Conservation (phyloP, 2,888 invertebrate genomes). For the Zaprionus obscuricornis region DNA sequence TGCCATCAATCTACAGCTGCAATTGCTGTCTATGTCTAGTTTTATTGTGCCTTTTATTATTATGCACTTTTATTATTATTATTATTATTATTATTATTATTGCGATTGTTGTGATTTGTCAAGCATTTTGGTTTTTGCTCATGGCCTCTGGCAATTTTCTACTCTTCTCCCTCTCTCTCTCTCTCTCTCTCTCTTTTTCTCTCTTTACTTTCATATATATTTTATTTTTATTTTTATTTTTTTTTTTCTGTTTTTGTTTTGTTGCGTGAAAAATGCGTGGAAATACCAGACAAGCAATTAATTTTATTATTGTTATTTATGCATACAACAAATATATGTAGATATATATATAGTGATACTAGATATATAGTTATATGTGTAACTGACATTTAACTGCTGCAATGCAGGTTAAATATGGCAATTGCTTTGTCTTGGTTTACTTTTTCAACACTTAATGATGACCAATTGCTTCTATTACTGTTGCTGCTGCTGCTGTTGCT, state of each 20-base stretch:
- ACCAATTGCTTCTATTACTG: constrained; percentile 7
- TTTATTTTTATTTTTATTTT: too few species aligned
- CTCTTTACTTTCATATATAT: too few species aligned
- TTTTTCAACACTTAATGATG: constrained; percentile 33
- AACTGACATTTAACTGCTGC: constrained; percentile 41
- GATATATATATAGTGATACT: too few species aligned
- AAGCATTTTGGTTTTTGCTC: too few species aligned
- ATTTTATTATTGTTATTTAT: constrained; percentile 63
- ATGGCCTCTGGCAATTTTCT: constrained; percentile 44
- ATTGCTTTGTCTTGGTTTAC: constrained; percentile 70
- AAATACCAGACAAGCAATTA: constrained; percentile 66
- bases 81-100: constrained; percentile 24
- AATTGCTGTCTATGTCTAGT: constrained; percentile 32
- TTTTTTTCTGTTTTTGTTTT: too few species aligned
- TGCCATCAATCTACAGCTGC: constrained; percentile 63
- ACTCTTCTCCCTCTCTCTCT: neutral
- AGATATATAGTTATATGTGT: too few species aligned
- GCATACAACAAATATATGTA: too few species aligned
- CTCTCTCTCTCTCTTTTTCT: constrained; percentile 5
- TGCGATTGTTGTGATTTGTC: constrained; percentile 18
- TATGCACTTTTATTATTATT: constrained; percentile 43
- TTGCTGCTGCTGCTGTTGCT: too few species aligned
- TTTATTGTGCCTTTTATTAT: constrained; percentile 62
- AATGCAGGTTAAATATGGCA: constrained; percentile 68
- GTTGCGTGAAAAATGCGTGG: constrained; percentile 63